Evolutionary conservation across 2,797 vertebrate genomes (phyloP), one percentile per base, ranked within the genome.

Genomic region (Mormyrops boulengeri): DNA sequence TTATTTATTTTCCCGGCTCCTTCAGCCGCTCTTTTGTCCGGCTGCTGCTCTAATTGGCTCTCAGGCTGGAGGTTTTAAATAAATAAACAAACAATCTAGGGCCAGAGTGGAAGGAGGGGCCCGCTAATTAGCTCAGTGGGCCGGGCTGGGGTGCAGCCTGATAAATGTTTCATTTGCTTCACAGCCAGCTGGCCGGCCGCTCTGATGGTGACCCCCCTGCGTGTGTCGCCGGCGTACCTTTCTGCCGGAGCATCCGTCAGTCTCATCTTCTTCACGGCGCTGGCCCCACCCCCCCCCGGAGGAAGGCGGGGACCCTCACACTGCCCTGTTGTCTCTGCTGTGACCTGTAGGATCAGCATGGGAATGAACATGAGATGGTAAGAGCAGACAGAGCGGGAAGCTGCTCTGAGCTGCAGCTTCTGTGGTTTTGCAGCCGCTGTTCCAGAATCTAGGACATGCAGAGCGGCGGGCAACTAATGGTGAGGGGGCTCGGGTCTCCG

Each of bases 201-300:
- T 88, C 0, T n/a, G 5, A 53, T 91, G 93, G 92, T 93, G 94
- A 95, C 94, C 94, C 22, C 92, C 22, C 44, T 2, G n/a, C 34
- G 4, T 2, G n/a, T 4, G 47, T 12, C 9, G 47, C 44, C 55
- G 92, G 92, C 92, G 91, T 94, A 93, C 94, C 93, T 95, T 93
- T 94, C 92, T 91, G 91, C 90, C 34, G 93, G 91, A 94, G 90
- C 93, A 88, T 92, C 94, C 92, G 93, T 94, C 89, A 91, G 93
- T 95, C 95, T 96, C 92, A 94, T 94, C 96, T 95, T 92, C 94
- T 98, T 98, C 96, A 96, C 95, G 94, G 95, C 85, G 91, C 91
- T 93, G 91, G 91, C 92, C 93, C 94, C 90, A 89, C 92, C 96
- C 95, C 93, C 94, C 34, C n/a, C 90, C 90, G 92, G 69, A 87